phyloP scores from a whole-genome alignment of 2,797 vertebrate species.

The Atherinosoma microstoma region DNA sequence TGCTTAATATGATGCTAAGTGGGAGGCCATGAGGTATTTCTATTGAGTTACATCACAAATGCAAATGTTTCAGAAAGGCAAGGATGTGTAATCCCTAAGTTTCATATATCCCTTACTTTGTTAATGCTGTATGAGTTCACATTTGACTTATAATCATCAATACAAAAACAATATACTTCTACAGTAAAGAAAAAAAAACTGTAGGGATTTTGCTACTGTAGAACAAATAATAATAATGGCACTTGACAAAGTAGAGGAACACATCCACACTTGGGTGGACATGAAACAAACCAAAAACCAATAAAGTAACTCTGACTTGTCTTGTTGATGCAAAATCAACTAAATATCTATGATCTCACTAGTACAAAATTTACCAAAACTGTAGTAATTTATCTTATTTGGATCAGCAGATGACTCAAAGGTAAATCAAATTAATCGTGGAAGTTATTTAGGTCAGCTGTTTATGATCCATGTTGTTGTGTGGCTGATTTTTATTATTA shows the following conservation, averaged over 20 bases:
- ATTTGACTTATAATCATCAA: constrained; percentile 35
- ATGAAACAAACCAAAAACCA: background rate
- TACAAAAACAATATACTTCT: constrained; percentile 21
- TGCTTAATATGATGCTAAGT: background rate
- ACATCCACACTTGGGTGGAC: background rate
- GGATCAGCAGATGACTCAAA: background rate
- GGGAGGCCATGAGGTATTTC: constrained; percentile 20
- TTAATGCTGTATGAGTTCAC: constrained; percentile 1
- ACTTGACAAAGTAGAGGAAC: background rate
- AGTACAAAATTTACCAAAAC: background rate
- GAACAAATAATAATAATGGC: background rate
- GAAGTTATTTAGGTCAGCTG: constrained; percentile 8
- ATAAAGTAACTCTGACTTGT: background rate
- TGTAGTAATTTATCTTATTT: background rate
- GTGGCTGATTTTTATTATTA: constrained; percentile 24
- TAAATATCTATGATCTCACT: background rate
- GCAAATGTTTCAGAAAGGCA: constrained; percentile 29
- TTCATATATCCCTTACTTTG: background rate
- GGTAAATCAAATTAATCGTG: constrained; percentile 15
- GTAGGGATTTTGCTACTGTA: background rate
- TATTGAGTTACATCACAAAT: constrained; percentile 31
- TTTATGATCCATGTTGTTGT: constrained; percentile 22
- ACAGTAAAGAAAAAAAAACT: background rate
- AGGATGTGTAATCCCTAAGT: constrained; percentile 43
- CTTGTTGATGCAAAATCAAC: background rate